phyloP scores from a whole-genome alignment of 2,888 invertebrate species.

The Nephrotoma appendiculata region DNA sequence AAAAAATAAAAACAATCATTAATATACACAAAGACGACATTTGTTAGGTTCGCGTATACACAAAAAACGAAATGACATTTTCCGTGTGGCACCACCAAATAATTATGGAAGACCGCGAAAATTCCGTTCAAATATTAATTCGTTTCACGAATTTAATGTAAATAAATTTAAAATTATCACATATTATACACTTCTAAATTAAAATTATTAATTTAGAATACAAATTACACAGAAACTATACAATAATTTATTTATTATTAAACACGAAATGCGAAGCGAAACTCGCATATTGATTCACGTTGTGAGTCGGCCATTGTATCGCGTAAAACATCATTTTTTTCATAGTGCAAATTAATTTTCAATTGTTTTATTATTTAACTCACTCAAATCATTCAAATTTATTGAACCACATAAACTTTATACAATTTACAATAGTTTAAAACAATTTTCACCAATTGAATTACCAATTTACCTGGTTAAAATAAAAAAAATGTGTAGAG shows the following conservation, averaged over 20 bases:
- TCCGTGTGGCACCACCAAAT: neutral
- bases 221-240: neutral
- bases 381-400: neutral
- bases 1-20: neutral
- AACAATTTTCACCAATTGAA: neutral
- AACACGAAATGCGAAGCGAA: neutral
- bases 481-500: neutral
- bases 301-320: conserved; percentile 59
- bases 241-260: neutral
- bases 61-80: neutral
- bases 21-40: neutral
- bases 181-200: neutral
- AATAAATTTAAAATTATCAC: neutral
- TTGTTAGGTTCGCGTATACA: neutral
- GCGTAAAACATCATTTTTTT: conserved; percentile 49
- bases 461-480: neutral
- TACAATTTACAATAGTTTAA: neutral
- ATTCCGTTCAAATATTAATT: neutral
- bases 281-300: conserved; percentile 38
- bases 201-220: neutral
- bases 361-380: neutral
- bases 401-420: neutral
- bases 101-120: neutral
- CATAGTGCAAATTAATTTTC: conserved; percentile 18
- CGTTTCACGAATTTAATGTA: neutral